phyloP scores from a whole-genome alignment of 37 sponge, comb jelly and placozoan genomes.

The Chondrilla cf. caribensis region DNA sequence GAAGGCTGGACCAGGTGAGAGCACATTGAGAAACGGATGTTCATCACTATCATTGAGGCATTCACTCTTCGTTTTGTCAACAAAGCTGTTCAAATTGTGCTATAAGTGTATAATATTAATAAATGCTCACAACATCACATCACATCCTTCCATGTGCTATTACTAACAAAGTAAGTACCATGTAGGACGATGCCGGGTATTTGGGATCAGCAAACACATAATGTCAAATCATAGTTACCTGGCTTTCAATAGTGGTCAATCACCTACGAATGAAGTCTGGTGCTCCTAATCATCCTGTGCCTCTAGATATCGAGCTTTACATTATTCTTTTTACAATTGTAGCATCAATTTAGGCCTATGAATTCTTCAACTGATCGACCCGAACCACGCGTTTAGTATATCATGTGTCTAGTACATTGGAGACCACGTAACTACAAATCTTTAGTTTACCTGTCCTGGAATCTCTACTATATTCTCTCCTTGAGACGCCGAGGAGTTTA shows the following conservation, averaged over 20 bases:
- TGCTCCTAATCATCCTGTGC: too few species aligned
- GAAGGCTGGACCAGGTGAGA: conserved; percentile 31
- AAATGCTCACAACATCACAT: not conserved
- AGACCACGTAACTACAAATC: too few species aligned
- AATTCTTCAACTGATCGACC: too few species aligned
- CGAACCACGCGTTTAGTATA: too few species aligned
- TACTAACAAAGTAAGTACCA: not conserved
- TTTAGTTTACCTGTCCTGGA: conserved; percentile 71
- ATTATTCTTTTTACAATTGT: too few species aligned
- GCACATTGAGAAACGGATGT: conserved; percentile 56
- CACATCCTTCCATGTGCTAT: not conserved
- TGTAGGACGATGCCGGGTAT: not conserved
- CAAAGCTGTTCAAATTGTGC: conserved; percentile 35
- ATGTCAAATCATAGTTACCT: too few species aligned
- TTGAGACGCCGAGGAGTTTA: not conserved
- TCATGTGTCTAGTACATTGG: too few species aligned
- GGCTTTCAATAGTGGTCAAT: too few species aligned
- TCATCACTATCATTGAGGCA: conserved; percentile 92
- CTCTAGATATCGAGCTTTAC: too few species aligned
- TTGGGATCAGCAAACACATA: not conserved
- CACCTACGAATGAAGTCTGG: too few species aligned
- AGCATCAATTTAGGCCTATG: too few species aligned
- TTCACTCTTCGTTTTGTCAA: conserved; percentile 75
- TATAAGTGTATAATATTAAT: not conserved
- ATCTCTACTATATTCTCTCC: not conserved